These are phyloP conservation scores for Rhizomys pruinosus DNA, from an alignment of 2,113 vertebrate species.

Conservation along the genomic window DNA sequence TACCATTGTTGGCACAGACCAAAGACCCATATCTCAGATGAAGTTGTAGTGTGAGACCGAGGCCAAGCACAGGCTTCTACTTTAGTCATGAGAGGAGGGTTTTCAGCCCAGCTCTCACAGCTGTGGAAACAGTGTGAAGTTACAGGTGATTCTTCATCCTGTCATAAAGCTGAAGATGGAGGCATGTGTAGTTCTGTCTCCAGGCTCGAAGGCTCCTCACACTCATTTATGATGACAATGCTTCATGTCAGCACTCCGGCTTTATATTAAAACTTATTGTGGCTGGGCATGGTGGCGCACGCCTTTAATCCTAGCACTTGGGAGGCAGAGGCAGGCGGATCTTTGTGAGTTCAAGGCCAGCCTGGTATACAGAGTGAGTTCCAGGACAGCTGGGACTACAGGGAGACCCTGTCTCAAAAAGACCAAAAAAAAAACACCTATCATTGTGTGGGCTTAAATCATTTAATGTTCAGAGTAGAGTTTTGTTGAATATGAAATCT, in stretches of 20 bases:
- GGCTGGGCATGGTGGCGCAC: too few relatives aligned
- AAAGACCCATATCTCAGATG: not conserved
- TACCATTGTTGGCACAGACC: not conserved
- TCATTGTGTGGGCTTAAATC: not conserved
- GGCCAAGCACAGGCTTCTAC: too few relatives aligned
- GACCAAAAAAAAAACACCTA: too few relatives aligned
- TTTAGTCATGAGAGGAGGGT: not conserved
- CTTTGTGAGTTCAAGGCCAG: too few relatives aligned
- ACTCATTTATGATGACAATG: not conserved
- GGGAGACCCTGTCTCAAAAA: too few relatives aligned
- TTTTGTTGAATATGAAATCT: not conserved
- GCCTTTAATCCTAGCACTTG: too few relatives aligned
- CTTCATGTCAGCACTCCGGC: not conserved
- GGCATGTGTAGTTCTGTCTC: not conserved
- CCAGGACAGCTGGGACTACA: too few relatives aligned
- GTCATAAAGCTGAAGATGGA: not conserved
- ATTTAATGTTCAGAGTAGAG: not conserved
- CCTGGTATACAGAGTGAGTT: too few relatives aligned
- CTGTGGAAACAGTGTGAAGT: not conserved
- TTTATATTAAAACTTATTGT: slow-evolving; percentile 14
- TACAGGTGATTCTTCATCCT: not conserved
- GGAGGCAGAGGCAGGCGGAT: too few relatives aligned
- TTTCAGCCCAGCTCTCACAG: not conserved
- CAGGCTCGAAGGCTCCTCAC: not conserved
- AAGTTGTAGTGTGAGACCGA: not conserved